phyloP scores from a whole-genome alignment of 2,797 vertebrate genomes.

The Prunella strophiata region DNA sequence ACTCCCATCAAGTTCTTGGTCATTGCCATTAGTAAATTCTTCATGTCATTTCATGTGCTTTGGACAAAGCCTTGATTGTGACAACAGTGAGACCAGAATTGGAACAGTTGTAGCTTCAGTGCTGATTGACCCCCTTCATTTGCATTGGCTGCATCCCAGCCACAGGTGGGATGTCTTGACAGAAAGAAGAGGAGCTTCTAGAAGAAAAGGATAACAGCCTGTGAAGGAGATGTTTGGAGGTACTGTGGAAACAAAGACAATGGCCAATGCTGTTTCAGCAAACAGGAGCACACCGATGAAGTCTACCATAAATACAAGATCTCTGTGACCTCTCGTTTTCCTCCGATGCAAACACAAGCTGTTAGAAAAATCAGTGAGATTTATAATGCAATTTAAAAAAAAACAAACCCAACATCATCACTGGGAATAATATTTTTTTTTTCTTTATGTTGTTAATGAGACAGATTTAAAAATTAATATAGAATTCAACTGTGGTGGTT shows the following conservation, averaged over 20 bases:
- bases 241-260: neutral
- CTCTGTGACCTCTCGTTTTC: neutral
- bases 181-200: neutral
- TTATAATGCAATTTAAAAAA: neutral
- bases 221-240: neutral
- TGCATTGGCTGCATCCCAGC: neutral
- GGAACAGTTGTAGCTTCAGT: neutral
- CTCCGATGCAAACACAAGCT: neutral
- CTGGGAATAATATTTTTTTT: neutral
- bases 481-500: neutral
- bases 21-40: neutral
- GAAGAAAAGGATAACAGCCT: neutral
- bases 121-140: neutral
- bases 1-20: neutral
- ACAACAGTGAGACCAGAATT: neutral
- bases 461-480: neutral
- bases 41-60: neutral
- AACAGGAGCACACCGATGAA: neutral
- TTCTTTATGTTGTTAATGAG: neutral
- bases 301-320: neutral
- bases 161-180: neutral
- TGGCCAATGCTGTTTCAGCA: neutral
- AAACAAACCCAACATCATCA: rapidly evolving
- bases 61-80: neutral
- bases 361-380: neutral